Base-by-base conservation (phyloP, 35 echinoderm and acorn worm genomes). In the Holothuria glaberrima region DNA sequence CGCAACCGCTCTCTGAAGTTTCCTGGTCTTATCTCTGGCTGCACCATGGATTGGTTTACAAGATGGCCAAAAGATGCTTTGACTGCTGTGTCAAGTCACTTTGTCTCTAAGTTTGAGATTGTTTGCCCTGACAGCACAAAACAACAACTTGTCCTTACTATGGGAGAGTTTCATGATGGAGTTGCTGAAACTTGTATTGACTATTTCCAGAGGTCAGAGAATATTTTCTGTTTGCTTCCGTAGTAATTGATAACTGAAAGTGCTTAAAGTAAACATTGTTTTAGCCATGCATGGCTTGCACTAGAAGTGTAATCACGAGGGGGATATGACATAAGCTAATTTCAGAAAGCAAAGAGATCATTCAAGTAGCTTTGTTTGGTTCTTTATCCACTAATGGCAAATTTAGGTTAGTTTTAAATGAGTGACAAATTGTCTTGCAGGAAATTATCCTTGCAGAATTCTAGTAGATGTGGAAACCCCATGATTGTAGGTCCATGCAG, bases 31-130 rank as follows among this genome's bases (percentile, higher is more conserved):
- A 99, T 99, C 71, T 99, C 97, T 3, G 97, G 97, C 33, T 99
- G 97, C 48, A 99, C 97, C n/a, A 93, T 99, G 97, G 97, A 99
- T 62, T 99, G 97, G 97, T 99, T 99, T 65, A 99, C 93, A 17
- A 31, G 91, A 20, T 99, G 97, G 97, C 93, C 97, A 3, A 99
- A 94, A 73, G 97, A 99, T 81, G 97, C 97, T 89, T 70, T 98
- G 26, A 88, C 94, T 41, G 96, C 96, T 59, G 96, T 98, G 16
- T 94, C 97, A 45, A 94, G 91, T 30, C 96, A 98, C 82, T 98
- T 98, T 83, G 66, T 98, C 24, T 98, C 96, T 17, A 90, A 92
- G 72, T 98, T 98, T 87, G 69, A 93, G 59, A 99, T 99, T 56
- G 89, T 95, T n/a, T 99, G 97, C 22, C 88, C 93, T 3, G 66